Evolutionary conservation across 1,140 invertebrate genomes (phyloP).

Genomic region (Pissodes strobi): DNA sequence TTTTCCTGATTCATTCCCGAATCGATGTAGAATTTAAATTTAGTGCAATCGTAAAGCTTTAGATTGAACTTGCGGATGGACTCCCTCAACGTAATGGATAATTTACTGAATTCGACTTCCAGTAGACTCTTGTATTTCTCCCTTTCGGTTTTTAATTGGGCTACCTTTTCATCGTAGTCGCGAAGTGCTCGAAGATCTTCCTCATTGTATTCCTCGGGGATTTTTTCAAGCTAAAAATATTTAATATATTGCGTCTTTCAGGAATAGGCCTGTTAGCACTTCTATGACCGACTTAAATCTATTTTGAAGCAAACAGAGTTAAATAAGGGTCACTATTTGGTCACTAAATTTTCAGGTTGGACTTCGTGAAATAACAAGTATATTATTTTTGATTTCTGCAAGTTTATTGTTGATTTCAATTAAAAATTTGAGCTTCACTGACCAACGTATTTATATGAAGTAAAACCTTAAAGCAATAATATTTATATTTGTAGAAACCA

Average conservation of each 20-base stretch:
- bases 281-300: no score
- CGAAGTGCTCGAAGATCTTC: slow-evolving; percentile 63
- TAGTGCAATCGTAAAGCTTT: slow-evolving; percentile 62
- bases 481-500: no score
- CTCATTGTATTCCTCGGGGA: slow-evolving; percentile 64
- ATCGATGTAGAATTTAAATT: slow-evolving; percentile 64
- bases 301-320: no score
- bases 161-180: slow-evolving; percentile 66
- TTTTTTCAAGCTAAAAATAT: slow-evolving; percentile 62
- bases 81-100: slow-evolving; percentile 59
- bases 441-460: no score
- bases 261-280: neutral
- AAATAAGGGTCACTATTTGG: no score
- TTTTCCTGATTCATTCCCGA: slow-evolving; percentile 66
- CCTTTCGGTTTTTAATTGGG: slow-evolving; percentile 61
- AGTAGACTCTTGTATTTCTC: slow-evolving; percentile 67
- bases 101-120: slow-evolving; percentile 64
- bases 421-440: no score
- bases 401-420: no score
- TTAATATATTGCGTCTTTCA: neutral
- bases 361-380: no score
- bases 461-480: no score
- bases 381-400: no score
- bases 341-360: no score
- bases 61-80: slow-evolving; percentile 65